These are phyloP conservation scores for Melanaphis sacchari DNA, from an alignment of 1,140 invertebrate species.

Conservation along the genomic window DNA sequence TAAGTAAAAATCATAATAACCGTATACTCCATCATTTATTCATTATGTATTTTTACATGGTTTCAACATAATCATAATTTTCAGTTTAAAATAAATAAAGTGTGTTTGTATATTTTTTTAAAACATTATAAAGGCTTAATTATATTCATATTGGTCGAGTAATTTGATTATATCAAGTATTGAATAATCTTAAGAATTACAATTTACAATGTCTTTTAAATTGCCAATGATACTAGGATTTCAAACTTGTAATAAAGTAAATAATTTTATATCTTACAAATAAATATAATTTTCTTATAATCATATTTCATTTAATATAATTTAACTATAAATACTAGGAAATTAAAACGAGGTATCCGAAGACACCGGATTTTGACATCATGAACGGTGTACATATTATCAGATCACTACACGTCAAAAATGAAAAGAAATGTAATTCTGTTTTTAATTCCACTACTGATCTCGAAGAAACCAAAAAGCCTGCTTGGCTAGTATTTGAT, in stretches of 20 bases:
- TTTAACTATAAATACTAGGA: background rate
- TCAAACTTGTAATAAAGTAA: slow-evolving; percentile 28
- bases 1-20: background rate
- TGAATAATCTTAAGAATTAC: background rate
- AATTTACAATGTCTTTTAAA: background rate
- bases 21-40: background rate
- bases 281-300: background rate
- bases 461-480: slow-evolving; percentile 67
- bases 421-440: background rate
- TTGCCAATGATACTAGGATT: slow-evolving; percentile 46
- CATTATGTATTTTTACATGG: background rate
- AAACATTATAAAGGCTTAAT: background rate
- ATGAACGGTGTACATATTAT: slow-evolving; percentile 30
- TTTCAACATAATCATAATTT: background rate
- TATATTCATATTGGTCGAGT: background rate
- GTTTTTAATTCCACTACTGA: background rate
- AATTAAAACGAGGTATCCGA: slow-evolving; percentile 29
- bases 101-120: background rate
- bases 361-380: slow-evolving; percentile 35
- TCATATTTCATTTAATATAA: background rate
- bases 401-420: slow-evolving; percentile 45
- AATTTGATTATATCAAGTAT: background rate
- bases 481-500: slow-evolving; percentile 86
- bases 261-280: background rate
- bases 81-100: background rate